Evolutionary conservation across 2,113 vertebrate species (phyloP), one percentile per base, ranked within the genome.

Genomic region (Gila orcuttii): DNA sequence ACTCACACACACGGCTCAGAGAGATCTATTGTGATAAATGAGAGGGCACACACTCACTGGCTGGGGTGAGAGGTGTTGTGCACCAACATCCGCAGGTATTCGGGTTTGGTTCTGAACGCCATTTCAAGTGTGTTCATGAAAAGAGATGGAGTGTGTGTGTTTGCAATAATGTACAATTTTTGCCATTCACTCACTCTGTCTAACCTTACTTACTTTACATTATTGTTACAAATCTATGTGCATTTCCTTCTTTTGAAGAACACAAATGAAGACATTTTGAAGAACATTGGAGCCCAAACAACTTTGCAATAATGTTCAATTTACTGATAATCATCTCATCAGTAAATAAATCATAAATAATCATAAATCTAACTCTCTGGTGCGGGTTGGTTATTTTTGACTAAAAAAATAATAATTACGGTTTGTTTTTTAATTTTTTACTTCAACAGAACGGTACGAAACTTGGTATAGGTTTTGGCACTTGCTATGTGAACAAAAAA

Each of bases 21-120:
- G 78, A 79, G 88, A 74, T 86, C 77, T 36, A 71, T 68, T 85
- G 86, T 82, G 86, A 89, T 80, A 89, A 90, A 91, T 33, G 90
- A 88, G 84, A 81, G 75, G 87, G 80, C 81, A 45, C 52, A 74
- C 42, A 85, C 82, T 73, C 68, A 39, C 6, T 2, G 47, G 33
- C 5, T 55, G 33, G 33, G 77, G 33, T 39, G 77, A 79, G 76
- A 79, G 8, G 31, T 0, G 62, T 17, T n/a, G 13, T 1, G 12
- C 17, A 33, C 31, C 0, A 57, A 28, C 50, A 45, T 85, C 6
- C 59, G 15, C 45, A 77, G 73, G 80, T 57, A 85, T 80, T 79
- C 52, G 31, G n/a, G 57, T 59, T 87, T 21, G 28, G 9, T 28
- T 45, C 33, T 23, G 28, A 59, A 59, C 21, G 2, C 6, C 19